phyloP scores from a whole-genome alignment of 2,797 vertebrate species.

The Cryptoprocta ferox region DNA sequence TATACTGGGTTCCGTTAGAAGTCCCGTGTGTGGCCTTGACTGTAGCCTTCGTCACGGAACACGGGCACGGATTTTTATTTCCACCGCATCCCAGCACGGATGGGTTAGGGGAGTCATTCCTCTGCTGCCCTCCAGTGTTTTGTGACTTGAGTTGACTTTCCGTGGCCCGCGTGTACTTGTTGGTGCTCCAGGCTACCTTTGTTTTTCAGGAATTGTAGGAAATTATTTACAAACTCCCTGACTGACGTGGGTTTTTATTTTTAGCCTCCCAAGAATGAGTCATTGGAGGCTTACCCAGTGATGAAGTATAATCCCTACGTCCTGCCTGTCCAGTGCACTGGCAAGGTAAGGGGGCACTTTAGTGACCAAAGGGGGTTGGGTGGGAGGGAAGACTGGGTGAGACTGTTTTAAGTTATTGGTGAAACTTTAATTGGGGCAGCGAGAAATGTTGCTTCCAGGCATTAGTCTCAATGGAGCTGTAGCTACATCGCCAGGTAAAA shows the following conservation, averaged over 20 bases:
- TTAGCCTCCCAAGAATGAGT: slow-evolving; percentile 88
- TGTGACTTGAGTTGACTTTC: background rate
- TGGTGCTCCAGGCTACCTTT: background rate
- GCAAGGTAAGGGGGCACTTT: slow-evolving; percentile 89
- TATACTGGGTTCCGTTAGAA: accelerated
- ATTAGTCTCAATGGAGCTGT: background rate
- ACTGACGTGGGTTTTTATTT: slow-evolving; percentile 76
- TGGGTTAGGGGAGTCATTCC: background rate
- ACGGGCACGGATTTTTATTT: background rate
- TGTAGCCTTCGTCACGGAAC: background rate
- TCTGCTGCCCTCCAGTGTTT: background rate
- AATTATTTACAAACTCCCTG: background rate
- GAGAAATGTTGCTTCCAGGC: background rate
- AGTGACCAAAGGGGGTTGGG: accelerated
- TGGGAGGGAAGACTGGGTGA: accelerated
- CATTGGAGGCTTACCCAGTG: slow-evolving; percentile 81
- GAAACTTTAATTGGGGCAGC: background rate
- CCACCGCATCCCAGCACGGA: background rate
- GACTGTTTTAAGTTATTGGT: background rate
- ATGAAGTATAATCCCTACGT: slow-evolving; percentile 80
- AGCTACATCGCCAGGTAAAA: background rate
- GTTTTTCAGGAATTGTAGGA: background rate
- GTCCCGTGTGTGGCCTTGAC: background rate
- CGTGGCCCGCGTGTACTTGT: background rate
- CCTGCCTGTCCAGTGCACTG: slow-evolving; percentile 92